Evolutionary conservation across 2,113 vertebrate genomes (phyloP).

Genomic region (Psilopsiagon aymara): DNA sequence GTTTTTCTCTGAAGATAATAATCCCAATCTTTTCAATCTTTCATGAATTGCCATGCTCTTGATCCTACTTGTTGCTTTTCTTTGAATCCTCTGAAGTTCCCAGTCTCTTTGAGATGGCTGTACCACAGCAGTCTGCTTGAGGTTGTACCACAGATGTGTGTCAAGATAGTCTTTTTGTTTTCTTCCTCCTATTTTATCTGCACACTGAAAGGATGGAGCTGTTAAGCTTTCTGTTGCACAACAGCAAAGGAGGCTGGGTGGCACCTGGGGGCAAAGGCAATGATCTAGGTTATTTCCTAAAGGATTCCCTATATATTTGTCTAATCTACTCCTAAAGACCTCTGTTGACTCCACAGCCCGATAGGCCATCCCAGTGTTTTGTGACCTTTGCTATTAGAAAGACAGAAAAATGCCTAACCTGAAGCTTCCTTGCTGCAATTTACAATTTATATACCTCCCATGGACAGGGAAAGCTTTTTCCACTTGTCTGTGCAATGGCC

Average conservation of each 20-base stretch:
- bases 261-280: neutral
- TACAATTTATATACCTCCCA: neutral
- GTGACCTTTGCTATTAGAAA: neutral
- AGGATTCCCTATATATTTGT: neutral
- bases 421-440: neutral
- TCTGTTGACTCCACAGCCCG: neutral
- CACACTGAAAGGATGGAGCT: neutral
- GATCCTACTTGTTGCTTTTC: neutral
- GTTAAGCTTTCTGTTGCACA: neutral
- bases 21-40: neutral
- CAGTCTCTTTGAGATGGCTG: neutral
- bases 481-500: neutral
- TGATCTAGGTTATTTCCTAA: neutral
- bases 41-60: neutral
- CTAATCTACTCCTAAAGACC: neutral
- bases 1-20: conserved; percentile 47
- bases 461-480: neutral
- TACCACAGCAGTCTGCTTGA: neutral
- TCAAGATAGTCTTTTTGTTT: neutral
- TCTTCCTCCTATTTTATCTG: neutral
- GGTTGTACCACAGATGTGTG: neutral
- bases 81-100: conserved; percentile 12
- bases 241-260: neutral
- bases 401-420: neutral
- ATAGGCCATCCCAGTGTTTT: neutral